These are phyloP conservation scores for Hydrolagus colliei DNA, from an alignment of 2,797 vertebrate species.

Conservation along the genomic window DNA sequence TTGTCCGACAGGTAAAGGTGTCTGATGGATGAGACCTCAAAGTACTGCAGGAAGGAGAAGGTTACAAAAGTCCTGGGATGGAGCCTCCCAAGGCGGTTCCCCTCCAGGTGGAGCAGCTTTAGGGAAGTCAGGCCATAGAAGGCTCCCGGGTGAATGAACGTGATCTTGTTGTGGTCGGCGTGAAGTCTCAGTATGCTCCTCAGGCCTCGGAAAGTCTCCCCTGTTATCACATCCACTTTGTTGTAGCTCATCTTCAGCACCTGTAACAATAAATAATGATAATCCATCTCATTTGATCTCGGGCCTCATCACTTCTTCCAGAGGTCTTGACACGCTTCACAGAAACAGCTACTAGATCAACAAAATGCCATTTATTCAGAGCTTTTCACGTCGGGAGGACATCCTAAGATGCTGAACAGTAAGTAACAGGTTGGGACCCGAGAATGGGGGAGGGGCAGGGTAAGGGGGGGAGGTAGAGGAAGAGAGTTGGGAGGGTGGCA, in stretches of 20 bases:
- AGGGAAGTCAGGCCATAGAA: slow-evolving; percentile 76
- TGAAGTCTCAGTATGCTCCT: slow-evolving; percentile 69
- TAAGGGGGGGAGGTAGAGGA: too few species aligned
- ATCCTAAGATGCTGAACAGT: too few species aligned
- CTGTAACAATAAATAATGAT: slow-evolving; percentile 45
- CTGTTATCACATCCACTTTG: slow-evolving; percentile 65
- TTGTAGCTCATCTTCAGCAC: slow-evolving; percentile 93
- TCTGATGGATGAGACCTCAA: slow-evolving; percentile 74
- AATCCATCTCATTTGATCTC: too few species aligned
- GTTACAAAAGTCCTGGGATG: slow-evolving; percentile 77
- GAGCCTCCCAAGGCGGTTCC: slow-evolving; percentile 75
- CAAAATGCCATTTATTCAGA: too few species aligned
- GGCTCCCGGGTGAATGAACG: slow-evolving; percentile 76
- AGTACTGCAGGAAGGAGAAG: slow-evolving; percentile 64
- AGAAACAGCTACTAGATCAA: not conserved
- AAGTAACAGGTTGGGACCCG: too few species aligned
- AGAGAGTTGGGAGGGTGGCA: too few species aligned
- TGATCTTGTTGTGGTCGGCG: slow-evolving; percentile 81
- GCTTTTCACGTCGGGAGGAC: too few species aligned
- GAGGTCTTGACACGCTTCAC: not conserved
- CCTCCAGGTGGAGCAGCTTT: slow-evolving; percentile 79
- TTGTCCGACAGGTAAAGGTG: slow-evolving; percentile 86
- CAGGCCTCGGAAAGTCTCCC: slow-evolving; percentile 68
- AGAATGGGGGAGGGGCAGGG: too few species aligned
- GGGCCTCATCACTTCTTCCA: too few species aligned